Base-by-base conservation (phyloP, 2,888 invertebrate species). In the Spatulosminthurus flaviceps region DNA sequence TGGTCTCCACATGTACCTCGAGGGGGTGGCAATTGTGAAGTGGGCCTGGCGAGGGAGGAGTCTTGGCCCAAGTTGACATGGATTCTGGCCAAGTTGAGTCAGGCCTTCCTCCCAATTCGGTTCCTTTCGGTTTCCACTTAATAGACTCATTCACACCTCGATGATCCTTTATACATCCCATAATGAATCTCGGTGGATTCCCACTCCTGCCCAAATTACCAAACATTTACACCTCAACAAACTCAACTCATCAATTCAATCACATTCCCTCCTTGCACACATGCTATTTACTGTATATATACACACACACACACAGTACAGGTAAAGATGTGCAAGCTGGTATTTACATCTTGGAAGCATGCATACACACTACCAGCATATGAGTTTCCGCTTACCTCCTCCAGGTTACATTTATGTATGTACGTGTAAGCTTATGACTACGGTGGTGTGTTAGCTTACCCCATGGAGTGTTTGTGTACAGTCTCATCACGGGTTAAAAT, bases 101-200 rank as follows among this genome's bases (percentile, higher is more conserved):
- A 34, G 41, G 34, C 70, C 24, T 73, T 73, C 74, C 51, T 61
- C 34, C 74, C 71, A 22, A 71, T 43, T 71, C 71, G 61, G 72
- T 75, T 67, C 21, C 29, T 69, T 41, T 60, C 77, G 51, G 24
- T 77, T 43, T 64, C 74, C 41, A 73, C 69, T 78, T 83, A 84
- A 83, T 83, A 82, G 83, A 83, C 83, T 83, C 83, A 84, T 84
- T 83, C 83, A 84, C 84, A 84, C 84, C 83, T 83, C 80, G 42
- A 79, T 80, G 80, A 79, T 77, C 69, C 80, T 76, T 77, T 69
- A 78, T 75, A 79, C 79, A 70, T 76, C 67, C 74, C 69, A 72
- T 60, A 70, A 77, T 77, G 70, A 77, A 70, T 70, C 77, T 77
- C 67, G 26, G 61, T 74, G 74, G 74, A 74, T 64, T 72, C 67